Evolutionary conservation across 2,797 vertebrate genomes (phyloP).

Genomic region (Ptychobarbus kaznakovi): DNA sequence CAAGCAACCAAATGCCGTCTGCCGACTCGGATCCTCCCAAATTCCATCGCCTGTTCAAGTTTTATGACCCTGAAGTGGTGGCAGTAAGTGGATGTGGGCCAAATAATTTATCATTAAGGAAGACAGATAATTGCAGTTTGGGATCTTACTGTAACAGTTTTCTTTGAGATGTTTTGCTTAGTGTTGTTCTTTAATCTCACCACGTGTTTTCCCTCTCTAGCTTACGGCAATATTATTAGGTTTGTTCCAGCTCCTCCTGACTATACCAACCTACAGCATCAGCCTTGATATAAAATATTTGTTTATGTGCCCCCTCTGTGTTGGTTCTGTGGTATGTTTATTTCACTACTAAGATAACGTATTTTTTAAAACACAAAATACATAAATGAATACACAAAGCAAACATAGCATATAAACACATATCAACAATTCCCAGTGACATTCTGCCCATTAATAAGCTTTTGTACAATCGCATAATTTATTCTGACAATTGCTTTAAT

Average conservation of each 20-base stretch:
- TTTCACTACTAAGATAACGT: background rate
- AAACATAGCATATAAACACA: background rate
- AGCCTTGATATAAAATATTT: conserved; percentile 45
- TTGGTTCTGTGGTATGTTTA: conserved; percentile 72
- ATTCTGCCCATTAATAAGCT: background rate
- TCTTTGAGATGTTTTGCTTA: background rate
- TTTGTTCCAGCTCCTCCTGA: conserved; percentile 73
- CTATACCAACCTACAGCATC: conserved; percentile 61
- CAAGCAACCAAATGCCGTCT: conserved; percentile 44
- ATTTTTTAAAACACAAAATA: background rate
- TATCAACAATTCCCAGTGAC: background rate
- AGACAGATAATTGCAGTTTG: background rate
- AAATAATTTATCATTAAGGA: background rate
- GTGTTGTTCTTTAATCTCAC: background rate
- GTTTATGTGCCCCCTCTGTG: conserved; percentile 67
- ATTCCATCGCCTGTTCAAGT: conserved; percentile 56
- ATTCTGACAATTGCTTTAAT: conserved; percentile 2
- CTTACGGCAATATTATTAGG: conserved; percentile 75
- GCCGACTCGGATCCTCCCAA: conserved; percentile 28
- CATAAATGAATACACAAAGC: background rate
- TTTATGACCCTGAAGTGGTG: conserved; percentile 72
- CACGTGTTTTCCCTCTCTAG: conserved; percentile 60
- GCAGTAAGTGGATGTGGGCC: conserved; percentile 67
- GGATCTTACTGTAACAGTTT: background rate
- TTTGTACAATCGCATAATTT: background rate